Percentiles rank a stretch among this genome's conserved stretches.
These are phyloP conservation scores for Drosophila triauraria DNA, from an alignment of 1,140 invertebrate genomes.

Conservation along the genomic window DNA sequence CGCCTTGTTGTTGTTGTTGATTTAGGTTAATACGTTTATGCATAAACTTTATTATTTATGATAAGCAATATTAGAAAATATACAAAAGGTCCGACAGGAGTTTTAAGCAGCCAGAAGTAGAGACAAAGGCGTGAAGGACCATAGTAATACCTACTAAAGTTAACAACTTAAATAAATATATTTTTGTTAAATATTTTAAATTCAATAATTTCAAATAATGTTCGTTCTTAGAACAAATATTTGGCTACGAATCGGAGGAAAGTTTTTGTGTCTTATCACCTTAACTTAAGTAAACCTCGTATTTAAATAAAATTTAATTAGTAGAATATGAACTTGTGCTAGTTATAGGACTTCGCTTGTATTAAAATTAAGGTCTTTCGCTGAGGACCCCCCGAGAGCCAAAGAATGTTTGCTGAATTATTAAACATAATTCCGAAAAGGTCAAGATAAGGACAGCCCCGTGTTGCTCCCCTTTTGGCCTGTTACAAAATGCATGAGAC, in stretches of 20 bases:
- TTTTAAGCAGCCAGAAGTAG: conserved; percentile 6
- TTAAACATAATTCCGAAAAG: conserved; percentile 74
- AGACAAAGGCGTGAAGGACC: background rate
- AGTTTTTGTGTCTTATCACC: no score
- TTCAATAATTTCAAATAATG: no score
- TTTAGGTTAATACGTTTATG: conserved; percentile 80
- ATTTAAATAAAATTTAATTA: background rate
- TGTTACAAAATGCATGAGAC: conserved; percentile 76
- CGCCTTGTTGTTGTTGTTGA: conserved; percentile 57
- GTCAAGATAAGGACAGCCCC: conserved; percentile 60
- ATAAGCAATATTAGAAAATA: conserved; percentile 73
- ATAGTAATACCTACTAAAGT: conserved; percentile 7
- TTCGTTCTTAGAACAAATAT: no score
- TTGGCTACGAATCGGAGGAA: no score
- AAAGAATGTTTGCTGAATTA: conserved; percentile 64
- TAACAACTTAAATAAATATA: background rate
- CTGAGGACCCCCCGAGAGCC: background rate
- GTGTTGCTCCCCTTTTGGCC: conserved; percentile 30
- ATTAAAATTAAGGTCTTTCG: conserved; percentile 2
- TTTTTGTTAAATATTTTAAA: background rate
- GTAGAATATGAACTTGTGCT: background rate
- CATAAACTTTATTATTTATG: conserved; percentile 83
- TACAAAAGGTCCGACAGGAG: conserved; percentile 29
- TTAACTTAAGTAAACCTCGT: background rate
- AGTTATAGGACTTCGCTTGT: background rate